A percentile compares a stretch with the other conserved stretches of the same genome.
Conservation (phyloP, 2,888 invertebrate species). For the Minunthozetes semirufus region DNA sequence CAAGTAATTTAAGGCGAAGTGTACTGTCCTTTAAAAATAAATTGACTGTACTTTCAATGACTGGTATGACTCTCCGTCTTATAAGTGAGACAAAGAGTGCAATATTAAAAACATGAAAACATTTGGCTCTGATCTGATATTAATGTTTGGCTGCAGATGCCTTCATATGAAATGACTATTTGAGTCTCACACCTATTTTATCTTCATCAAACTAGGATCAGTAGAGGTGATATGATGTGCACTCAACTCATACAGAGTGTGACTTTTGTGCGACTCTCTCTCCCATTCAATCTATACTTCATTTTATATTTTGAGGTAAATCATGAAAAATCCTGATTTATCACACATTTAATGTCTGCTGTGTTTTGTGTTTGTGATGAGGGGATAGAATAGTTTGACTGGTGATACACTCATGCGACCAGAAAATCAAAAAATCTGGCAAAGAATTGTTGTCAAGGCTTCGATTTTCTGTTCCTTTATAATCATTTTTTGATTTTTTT, state of each 20-base stretch:
- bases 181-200: constrained; percentile 17
- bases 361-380: not conserved
- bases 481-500: not conserved
- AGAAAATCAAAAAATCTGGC: not conserved
- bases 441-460: constrained; percentile 6
- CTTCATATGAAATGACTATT: constrained; percentile 10
- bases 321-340: not conserved
- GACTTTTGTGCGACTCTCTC: too few species aligned
- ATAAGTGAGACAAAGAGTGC: not conserved
- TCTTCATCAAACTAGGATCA: constrained; percentile 17
- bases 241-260: not conserved
- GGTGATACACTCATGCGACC: too few species aligned
- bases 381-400: not conserved
- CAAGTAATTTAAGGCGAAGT: not conserved
- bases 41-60: not conserved
- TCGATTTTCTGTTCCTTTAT: not conserved
- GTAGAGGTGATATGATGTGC: constrained; percentile 11
- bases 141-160: constrained; percentile 5
- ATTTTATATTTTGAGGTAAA: constrained; percentile 2
- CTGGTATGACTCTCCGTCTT: not conserved
- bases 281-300: not conserved
- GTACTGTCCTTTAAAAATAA: constrained; percentile 8
- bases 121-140: constrained; percentile 22
- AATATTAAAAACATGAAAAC: constrained; percentile 26
- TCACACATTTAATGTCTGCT: constrained; percentile 3